Percentiles rank a stretch among this genome's conserved stretches.
These are phyloP conservation scores for Crotalus tigris DNA, from an alignment of 2,113 vertebrate species.

Conservation along the genomic window DNA sequence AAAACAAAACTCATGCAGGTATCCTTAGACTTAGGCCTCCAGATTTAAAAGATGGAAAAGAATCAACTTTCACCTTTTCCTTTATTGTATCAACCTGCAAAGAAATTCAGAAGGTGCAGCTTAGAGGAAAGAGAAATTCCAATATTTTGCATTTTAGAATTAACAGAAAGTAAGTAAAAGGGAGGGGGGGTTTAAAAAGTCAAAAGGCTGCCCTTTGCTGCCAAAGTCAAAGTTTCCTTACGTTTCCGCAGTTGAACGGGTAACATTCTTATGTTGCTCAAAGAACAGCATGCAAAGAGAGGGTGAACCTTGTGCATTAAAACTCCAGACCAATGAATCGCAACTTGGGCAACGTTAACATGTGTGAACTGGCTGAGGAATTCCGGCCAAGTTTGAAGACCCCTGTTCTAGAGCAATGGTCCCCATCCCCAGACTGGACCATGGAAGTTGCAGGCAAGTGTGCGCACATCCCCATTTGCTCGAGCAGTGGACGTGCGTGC, in stretches of 20 bases:
- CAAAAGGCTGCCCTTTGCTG: background rate
- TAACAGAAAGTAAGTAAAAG: background rate
- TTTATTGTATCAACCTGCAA: conserved; percentile 97
- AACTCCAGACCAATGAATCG: too few species aligned
- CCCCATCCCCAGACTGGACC: too few species aligned
- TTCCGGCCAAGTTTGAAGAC: background rate
- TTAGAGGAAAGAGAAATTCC: conserved; percentile 81
- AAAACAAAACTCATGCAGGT: conserved; percentile 85
- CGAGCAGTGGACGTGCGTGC: too few species aligned
- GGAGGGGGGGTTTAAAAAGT: too few species aligned
- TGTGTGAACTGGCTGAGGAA: background rate
- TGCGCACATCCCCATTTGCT: too few species aligned
- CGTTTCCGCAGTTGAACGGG: too few species aligned
- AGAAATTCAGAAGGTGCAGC: conserved; percentile 99
- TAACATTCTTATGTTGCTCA: background rate
- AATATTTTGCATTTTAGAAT: conserved; percentile 73
- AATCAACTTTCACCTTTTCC: conserved; percentile 97
- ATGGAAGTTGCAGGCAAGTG: too few species aligned
- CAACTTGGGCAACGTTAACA: background rate
- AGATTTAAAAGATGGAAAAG: conserved; percentile 93
- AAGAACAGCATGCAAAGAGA: background rate
- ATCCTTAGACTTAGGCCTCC: conserved; percentile 90
- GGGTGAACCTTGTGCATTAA: background rate
- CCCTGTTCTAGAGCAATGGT: too few species aligned
- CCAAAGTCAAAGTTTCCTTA: background rate